A percentile compares a stretch with the other conserved stretches of the same genome.
These are phyloP conservation scores for Zootermopsis nevadensis DNA, from an alignment of 2,888 invertebrate species.

Conservation along the genomic window DNA sequence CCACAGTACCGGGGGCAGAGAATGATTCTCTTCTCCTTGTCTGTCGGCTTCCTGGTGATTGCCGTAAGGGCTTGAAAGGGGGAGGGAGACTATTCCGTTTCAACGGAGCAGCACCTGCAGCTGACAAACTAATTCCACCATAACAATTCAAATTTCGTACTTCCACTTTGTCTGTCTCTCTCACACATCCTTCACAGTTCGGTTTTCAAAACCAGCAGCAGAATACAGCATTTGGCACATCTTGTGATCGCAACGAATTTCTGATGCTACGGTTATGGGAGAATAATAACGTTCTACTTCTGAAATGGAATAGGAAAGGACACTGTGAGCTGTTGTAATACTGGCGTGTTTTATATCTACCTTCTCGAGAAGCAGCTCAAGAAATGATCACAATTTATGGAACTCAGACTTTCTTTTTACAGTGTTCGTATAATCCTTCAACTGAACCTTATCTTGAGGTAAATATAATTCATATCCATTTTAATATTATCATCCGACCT, in stretches of 20 bases:
- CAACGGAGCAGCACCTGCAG: constrained; percentile 41
- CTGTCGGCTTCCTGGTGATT: neutral
- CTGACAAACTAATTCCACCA: constrained; percentile 49
- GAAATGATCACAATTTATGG: too few relatives aligned
- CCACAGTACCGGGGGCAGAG: neutral
- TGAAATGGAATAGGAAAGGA: neutral
- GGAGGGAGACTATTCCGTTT: neutral
- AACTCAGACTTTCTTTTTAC: too few relatives aligned
- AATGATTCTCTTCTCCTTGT: neutral
- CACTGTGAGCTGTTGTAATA: neutral
- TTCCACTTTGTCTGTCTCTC: constrained; percentile 4
- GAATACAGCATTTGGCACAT: constrained; percentile 29
- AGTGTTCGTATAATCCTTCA: too few relatives aligned
- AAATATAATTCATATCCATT: too few relatives aligned
- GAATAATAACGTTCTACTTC: neutral
- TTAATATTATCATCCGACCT: too few relatives aligned
- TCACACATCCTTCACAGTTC: neutral
- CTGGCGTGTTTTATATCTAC: neutral
- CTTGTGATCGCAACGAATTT: constrained; percentile 34
- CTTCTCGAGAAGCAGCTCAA: too few relatives aligned
- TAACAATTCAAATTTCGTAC: constrained; percentile 44
- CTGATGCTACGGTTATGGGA: constrained; percentile 10
- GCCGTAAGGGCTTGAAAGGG: neutral
- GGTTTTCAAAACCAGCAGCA: constrained; percentile 30
- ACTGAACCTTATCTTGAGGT: too few relatives aligned